Percentiles rank a stretch among this genome's conserved stretches.
These are phyloP conservation scores for Rousettus leschenaultii DNA, from an alignment of 2,113 vertebrate genomes.

Conservation along the genomic window DNA sequence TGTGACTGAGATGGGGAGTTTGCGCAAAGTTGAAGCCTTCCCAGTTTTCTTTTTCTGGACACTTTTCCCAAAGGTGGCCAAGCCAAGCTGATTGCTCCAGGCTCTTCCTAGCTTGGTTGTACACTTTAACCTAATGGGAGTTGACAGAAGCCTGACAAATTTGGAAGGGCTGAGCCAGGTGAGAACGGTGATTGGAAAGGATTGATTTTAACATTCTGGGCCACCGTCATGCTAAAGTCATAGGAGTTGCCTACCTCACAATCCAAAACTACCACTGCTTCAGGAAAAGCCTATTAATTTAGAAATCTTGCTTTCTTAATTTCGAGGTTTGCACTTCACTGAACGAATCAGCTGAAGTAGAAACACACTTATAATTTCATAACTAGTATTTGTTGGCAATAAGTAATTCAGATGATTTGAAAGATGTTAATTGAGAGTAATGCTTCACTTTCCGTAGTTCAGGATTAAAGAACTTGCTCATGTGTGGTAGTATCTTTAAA, in stretches of 20 bases:
- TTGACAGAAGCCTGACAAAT: neutral
- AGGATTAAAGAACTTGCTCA: constrained; percentile 33
- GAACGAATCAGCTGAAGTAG: constrained; percentile 54
- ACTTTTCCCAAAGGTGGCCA: neutral
- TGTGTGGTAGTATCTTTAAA: constrained; percentile 33
- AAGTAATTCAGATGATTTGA: constrained; percentile 56
- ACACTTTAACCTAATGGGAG: neutral
- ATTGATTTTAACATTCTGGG: neutral
- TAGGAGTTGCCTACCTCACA: neutral
- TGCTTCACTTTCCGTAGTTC: constrained; percentile 30
- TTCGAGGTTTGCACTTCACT: constrained; percentile 8
- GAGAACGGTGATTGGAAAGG: neutral
- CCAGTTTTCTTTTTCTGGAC: neutral
- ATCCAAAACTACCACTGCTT: neutral
- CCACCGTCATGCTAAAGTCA: neutral
- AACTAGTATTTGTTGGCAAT: constrained; percentile 36
- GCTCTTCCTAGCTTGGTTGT: neutral
- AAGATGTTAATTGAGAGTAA: constrained; percentile 46
- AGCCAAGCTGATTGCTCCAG: neutral
- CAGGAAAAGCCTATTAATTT: neutral
- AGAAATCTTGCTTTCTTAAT: neutral
- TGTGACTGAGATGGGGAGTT: neutral
- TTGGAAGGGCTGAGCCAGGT: neutral
- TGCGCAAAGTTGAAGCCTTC: constrained; percentile 35
- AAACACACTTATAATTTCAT: constrained; percentile 44